These are phyloP conservation scores for Ecdyonurus torrentis DNA, from an alignment of 2,888 invertebrate genomes.

Conservation along the genomic window DNA sequence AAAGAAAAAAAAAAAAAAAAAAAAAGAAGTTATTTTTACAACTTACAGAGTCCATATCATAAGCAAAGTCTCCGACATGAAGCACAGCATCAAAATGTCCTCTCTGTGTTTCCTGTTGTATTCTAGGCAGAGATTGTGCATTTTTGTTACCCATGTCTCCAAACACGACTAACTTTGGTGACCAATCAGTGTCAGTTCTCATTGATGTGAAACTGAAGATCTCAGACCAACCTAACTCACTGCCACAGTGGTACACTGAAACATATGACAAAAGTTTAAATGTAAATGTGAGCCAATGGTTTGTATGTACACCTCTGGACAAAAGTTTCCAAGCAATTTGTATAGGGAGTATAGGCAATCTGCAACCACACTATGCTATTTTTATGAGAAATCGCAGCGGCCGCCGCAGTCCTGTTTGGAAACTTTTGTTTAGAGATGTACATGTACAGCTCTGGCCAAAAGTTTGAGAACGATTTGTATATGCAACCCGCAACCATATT, in stretches of 20 bases:
- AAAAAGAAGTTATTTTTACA: not conserved
- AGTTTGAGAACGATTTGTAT: too few relatives aligned
- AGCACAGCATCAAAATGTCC: slow-evolving; percentile 70
- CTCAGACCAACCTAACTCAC: slow-evolving; percentile 64
- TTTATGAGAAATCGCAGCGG: too few relatives aligned
- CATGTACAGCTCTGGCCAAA: too few relatives aligned
- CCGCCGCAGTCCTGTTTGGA: too few relatives aligned
- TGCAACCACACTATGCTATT: too few relatives aligned
- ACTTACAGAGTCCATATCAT: slow-evolving; percentile 65
- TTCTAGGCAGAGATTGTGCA: slow-evolving; percentile 64
- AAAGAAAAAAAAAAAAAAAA: too few relatives aligned
- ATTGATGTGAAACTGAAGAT: slow-evolving; percentile 63
- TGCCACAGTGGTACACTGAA: slow-evolving; percentile 66
- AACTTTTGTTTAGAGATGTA: too few relatives aligned
- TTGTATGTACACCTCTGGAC: too few relatives aligned
- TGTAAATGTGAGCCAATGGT: slow-evolving; percentile 3
- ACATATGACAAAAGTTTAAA: slow-evolving; percentile 11
- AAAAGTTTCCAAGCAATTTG: too few relatives aligned
- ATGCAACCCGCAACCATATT: too few relatives aligned
- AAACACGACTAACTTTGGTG: slow-evolving; percentile 66
- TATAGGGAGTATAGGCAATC: too few relatives aligned
- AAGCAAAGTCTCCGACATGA: slow-evolving; percentile 91
- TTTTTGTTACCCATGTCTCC: slow-evolving; percentile 92
- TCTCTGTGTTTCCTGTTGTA: slow-evolving; percentile 69
- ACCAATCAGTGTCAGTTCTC: slow-evolving; percentile 46